Base-by-base conservation (phyloP, 2,797 vertebrate genomes). In the Pyrocephalus nanus region DNA sequence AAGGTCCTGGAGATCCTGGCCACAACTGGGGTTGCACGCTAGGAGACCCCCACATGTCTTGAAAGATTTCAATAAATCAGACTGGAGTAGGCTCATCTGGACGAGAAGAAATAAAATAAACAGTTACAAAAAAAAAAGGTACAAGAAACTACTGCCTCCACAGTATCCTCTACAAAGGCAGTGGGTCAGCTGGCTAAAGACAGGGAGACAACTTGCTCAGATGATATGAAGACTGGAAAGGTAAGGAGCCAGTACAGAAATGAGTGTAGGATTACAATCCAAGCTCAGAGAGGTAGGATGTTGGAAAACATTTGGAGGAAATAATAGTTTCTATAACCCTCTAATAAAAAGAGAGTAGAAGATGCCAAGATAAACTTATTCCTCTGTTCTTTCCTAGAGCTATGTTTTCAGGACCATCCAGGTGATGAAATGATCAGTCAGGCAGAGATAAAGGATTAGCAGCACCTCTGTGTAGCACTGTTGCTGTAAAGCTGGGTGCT, bases 361-460 rank as follows among this genome's bases (percentile, higher is more conserved):
- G 29, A 73, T 69, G 65, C 54, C 73, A 86, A 88, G 61, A 81
- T 38, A 66, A 55, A 53, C 38, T 76, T 47, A n/a, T 4, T 83
- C 26, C 48, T 80, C 36, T 72, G 30, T 74, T 50, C 42, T 90
- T 48, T 32, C 26, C 69, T 55, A 34, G 6, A 90, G 58, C n/a
- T 76, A 73, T 82, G 85, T 76, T 90, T 89, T 91, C 71, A 90
- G 50, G 50, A 58, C 57, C 23, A 77, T 87, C 30, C 45, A 79
- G 47, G 48, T 75, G 30, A 69, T 34, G 25, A 84, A 92, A 80
- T 21, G 30, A 34, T 61, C 50, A 58, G 9, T 61, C 38, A 80
- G 57, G 57, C 50, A 70, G 69, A 61, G 32, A 43, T 17, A 82
- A 90, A 71, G 40, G 50, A 58, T 51, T 81, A 54, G 8, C 51